Evolutionary conservation across 2,888 invertebrate species (phyloP), one percentile per base, ranked within the genome.

Genomic region (Epistrophe eligans): DNA sequence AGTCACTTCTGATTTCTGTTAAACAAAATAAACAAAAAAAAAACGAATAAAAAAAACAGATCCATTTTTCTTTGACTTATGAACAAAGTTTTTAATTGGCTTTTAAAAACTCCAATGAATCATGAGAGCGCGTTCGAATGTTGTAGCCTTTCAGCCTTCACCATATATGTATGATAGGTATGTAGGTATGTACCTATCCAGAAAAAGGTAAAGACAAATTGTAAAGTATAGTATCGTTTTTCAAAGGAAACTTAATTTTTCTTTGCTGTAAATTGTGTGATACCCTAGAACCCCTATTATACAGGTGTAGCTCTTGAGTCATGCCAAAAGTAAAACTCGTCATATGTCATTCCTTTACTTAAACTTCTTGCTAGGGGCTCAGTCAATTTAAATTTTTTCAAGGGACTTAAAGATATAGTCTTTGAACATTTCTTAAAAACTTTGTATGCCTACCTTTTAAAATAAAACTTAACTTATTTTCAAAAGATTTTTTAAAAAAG

Each of bases 51-150:
- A n/a, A n/a, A n/a, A 35, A 45, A 24, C 35, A 28, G n/a, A 43
- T 24, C 71, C 58, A 55, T 74, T 45, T 50, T 70, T 72, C 57
- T 58, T 43, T 52, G 79, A 57, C 70, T 77, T 79, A 79, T 79
- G 87, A 76, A 64, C 71, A 82, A 76, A 79, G 58, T 83, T 83
- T 83, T 87, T 87, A 87, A 87, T 87, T 87, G 87, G 87, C 87
- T 87, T 83, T 87, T 83, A 79, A 87, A 83, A 87, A 83, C 71
- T 87, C 79, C 79, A 79, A 83, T 87, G 79, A 87, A 83, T 85
- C 85, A 85, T 84, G 66, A 43, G 66, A 50, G 28, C 76, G 35
- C 76, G 6, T 66, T 58, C 66, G 60, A 64, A 38, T 57, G 24
- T 52, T 50, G 17, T 48, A 35, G 60, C 48, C 66, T 6, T 72